Evolutionary conservation across 2,888 invertebrate genomes (phyloP), one percentile per base, ranked within the genome.

Genomic region (Cabera pusaria): DNA sequence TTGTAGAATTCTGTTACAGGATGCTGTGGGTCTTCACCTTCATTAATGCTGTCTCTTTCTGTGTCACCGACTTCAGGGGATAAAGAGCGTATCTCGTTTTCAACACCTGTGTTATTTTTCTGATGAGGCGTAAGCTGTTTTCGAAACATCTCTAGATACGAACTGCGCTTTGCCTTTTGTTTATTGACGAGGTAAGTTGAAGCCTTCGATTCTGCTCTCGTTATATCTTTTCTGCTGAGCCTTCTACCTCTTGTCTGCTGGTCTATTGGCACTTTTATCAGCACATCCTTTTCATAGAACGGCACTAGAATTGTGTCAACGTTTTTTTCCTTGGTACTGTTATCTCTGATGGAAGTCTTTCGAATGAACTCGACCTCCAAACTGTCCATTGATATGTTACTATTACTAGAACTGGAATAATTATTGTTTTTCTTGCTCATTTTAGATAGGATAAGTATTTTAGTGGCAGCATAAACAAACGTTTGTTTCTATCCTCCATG

Each of bases 231-330:
- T 23, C 61, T 65, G 37, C 53, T 63, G n/a, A n/a, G n/a, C n/a
- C n/a, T n/a, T n/a, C n/a, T n/a, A n/a, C n/a, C n/a, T n/a, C n/a
- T n/a, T n/a, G n/a, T n/a, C 52, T 70, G 74, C 12, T 63, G 64
- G 9, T 58, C 57, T 55, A 81, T 86, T 6, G 80, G 70, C 31
- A 88, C 72, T 58, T 83, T 81, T 43, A 88, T 76, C 20, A 88
- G 71, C 10, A 87, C 77, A 52, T 88, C 88, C 36, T 85, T 81
- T 59, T 88, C 88, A 45, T 87, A 88, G 59, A 88, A 87, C 1
- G 88, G 88, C 1, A 88, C 87, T 2, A 86, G 65, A 56, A 88
- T 84, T 2, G 84, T 86, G 32, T 85, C 77, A n/a, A 79, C 68
- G 38, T 79, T 71, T 18, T 78, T 74, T 11, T 75, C 72, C 1